A percentile compares a stretch with the other conserved stretches of the same genome.
Evolutionary conservation across 2,113 vertebrate species (phyloP).

Genomic region (Prionailurus bengalensis): DNA sequence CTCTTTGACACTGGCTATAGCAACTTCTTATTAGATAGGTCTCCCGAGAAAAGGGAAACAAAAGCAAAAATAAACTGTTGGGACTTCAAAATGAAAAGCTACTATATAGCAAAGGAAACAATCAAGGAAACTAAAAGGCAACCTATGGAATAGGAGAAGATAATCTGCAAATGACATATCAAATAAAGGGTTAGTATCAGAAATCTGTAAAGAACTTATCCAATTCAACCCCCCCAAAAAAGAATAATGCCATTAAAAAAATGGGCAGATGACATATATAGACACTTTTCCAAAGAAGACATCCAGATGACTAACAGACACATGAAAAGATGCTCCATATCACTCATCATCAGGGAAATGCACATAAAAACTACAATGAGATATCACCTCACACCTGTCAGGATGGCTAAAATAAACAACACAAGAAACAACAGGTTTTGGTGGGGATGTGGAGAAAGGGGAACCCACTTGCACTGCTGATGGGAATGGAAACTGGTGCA

Average conservation of each 20-base stretch:
- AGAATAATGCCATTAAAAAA: neutral
- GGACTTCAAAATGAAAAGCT: neutral
- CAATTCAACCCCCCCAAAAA: neutral
- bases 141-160: neutral
- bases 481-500: neutral
- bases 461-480: neutral
- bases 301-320: neutral
- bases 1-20: neutral
- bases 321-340: neutral
- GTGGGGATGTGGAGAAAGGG: neutral
- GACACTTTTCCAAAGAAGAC: neutral
- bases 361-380: neutral
- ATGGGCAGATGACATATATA: neutral
- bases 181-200: neutral
- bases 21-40: neutral
- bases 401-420: neutral
- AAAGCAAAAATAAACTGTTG: neutral
- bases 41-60: neutral
- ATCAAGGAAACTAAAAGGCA: neutral
- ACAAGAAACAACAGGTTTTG: neutral
- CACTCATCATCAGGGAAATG: neutral
- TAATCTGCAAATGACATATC: neutral
- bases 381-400: neutral
- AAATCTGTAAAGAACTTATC: neutral
- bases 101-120: neutral